Base-by-base conservation (phyloP, 2,797 vertebrate genomes). In the Ptychobarbus kaznakovi region DNA sequence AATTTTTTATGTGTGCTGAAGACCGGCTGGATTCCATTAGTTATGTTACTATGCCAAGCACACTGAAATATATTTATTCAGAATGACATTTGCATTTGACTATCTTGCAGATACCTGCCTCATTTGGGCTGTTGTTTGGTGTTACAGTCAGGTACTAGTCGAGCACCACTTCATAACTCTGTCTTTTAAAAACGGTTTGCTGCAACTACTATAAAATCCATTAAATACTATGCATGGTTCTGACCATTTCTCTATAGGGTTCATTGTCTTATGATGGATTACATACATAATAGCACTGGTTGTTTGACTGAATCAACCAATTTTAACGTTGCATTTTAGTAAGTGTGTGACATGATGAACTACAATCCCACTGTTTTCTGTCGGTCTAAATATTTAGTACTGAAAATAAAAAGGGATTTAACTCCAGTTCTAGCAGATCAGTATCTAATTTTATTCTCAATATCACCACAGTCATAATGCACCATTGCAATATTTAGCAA, bases 11-110 rank as follows among this genome's bases (percentile, higher is more conserved):
- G 42, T 63, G 68, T 80, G 38, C 32, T 53, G 61, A 77, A 53
- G 40, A 46, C n/a, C 0, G 82, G 32, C 58, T 85, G 22, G 42
- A 40, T 61, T 73, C 63, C 25, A 70, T 79, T 78, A 78, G 66
- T 79, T 84, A 70, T 38, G 38, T 25, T 18, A 32, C n/a, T 44
- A 79, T 66, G 49, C 63, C 56, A 51, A 80, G 44, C 32, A 28
- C 53, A 63, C 11, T 38, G 40, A 51, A 40, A 73, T 73, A 38
- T 79, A 32, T 85, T 73, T 73, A 80, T 80, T 66, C 13, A 12
- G 28, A 38, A 56, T 49, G 13, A 61, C 8, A 79, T 51, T 72
- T 72, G 75, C 65, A 63, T 80, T 46, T 46, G 66, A 53, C 61
- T 68, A 56, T 38, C 46, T 77, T 72, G 51, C 61, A 78, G 61